phyloP scores from a whole-genome alignment of 2,888 invertebrate genomes.

The Hetaerina titia region DNA sequence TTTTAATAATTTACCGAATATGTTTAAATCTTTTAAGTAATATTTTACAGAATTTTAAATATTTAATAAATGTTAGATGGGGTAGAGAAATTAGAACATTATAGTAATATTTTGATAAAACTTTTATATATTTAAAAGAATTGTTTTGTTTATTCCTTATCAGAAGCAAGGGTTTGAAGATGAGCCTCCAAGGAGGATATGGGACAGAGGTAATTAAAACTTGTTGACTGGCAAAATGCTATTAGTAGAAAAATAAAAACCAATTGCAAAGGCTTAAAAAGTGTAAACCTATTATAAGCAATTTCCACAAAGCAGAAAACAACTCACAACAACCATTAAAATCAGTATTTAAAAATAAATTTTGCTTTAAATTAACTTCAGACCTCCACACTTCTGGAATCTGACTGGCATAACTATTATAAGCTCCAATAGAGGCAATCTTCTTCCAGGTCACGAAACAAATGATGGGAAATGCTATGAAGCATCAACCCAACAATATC shows the following conservation, averaged over 20 bases:
- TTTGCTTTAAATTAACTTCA: constrained; percentile 68
- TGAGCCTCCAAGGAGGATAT: constrained; percentile 59
- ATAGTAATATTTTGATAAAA: constrained; percentile 12
- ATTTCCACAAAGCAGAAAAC: constrained; percentile 61
- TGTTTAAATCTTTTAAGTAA: constrained; percentile 34
- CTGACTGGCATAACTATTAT: constrained; percentile 58
- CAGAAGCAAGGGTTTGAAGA: constrained; percentile 59
- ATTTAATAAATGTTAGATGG: constrained; percentile 47
- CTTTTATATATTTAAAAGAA: constrained; percentile 22
- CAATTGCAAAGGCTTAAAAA: constrained; percentile 58
- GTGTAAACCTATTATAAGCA: constrained; percentile 56
- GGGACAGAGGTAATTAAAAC: constrained; percentile 24
- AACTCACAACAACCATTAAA: constrained; percentile 59
- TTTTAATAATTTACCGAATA: constrained; percentile 28
- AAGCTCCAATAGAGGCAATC: constrained; percentile 69
- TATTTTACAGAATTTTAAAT: constrained; percentile 56
- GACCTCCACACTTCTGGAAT: constrained; percentile 70
- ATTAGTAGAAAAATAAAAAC: constrained; percentile 60
- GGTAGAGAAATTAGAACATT: constrained; percentile 46
- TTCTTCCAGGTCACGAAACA: constrained; percentile 69
- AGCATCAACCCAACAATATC: constrained; percentile 5
- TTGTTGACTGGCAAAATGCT: constrained; percentile 38
- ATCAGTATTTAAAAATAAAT: constrained; percentile 40
- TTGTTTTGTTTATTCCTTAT: constrained; percentile 12
- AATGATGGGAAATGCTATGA: constrained; percentile 55